Evolutionary conservation across 92 coral and sea anemone genomes (phyloP).

Genomic region (Montipora capitata): DNA sequence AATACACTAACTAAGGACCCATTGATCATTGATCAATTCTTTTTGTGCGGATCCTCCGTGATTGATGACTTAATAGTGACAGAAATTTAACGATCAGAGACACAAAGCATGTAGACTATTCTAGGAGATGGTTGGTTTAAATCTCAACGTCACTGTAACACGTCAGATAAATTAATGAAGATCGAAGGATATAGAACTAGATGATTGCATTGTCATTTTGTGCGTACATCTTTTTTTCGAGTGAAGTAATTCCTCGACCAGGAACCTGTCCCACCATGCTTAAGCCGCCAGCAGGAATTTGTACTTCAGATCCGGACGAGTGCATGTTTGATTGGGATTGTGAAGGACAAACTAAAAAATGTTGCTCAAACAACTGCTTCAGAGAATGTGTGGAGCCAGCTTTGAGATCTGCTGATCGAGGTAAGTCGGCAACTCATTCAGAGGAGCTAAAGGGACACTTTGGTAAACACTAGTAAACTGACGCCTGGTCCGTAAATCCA

Average conservation of each 20-base stretch:
- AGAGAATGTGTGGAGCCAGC: constrained; percentile 54
- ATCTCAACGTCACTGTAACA: too few species aligned
- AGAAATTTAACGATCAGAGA: background rate
- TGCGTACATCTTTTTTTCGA: background rate
- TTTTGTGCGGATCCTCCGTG: too few species aligned
- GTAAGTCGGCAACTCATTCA: background rate
- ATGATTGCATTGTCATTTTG: background rate
- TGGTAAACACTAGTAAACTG: too few species aligned
- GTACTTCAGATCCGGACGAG: constrained; percentile 62
- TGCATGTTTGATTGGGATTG: constrained; percentile 75
- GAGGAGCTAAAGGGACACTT: too few species aligned
- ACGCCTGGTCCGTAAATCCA: too few species aligned
- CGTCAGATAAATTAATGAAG: too few species aligned
- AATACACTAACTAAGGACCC: too few species aligned
- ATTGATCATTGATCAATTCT: too few species aligned
- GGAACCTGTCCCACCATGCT: constrained; percentile 59
- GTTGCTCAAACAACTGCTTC: constrained; percentile 50
- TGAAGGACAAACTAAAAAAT: constrained; percentile 47
- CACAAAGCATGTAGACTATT: too few species aligned
- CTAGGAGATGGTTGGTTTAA: too few species aligned
- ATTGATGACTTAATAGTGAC: background rate
- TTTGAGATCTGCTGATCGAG: constrained; percentile 6
- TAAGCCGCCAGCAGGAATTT: constrained; percentile 59
- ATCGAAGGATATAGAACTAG: too few species aligned
- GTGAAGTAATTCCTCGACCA: constrained; percentile 13